Percentiles rank a stretch among this genome's conserved stretches.
phyloP scores from a whole-genome alignment of 2,888 invertebrate species.

The Odontocerum albicorne region DNA sequence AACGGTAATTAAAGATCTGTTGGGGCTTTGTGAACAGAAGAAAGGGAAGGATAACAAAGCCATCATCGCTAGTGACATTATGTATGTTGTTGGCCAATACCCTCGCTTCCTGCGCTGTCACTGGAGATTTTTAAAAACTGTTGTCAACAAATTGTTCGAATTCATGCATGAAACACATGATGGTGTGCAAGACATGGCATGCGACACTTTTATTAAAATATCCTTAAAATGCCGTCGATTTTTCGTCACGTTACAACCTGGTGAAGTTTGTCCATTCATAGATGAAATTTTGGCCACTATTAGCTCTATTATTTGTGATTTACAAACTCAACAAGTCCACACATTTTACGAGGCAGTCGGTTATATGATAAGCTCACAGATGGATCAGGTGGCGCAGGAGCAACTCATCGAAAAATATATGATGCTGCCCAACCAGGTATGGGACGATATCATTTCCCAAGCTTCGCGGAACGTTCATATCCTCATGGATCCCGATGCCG shows the following conservation, averaged over 20 bases:
- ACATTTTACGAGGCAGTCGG: conserved; percentile 99
- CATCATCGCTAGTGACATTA: conserved; percentile 99
- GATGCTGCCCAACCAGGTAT: conserved; percentile 95
- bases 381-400: conserved; percentile 89
- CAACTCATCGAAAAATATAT: conserved; percentile 96
- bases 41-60: conserved; percentile 99
- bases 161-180: conserved; percentile 99
- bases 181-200: conserved; percentile 99
- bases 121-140: conserved; percentile 99
- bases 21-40: conserved; percentile 97
- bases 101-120: conserved; percentile 98
- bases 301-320: conserved; percentile 97
- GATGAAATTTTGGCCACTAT: conserved; percentile 97
- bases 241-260: conserved; percentile 95
- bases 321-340: conserved; percentile 97
- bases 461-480: conserved; percentile 97
- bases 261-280: conserved; percentile 96
- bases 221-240: conserved; percentile 97
- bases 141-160: conserved; percentile 99
- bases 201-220: conserved; percentile 99
- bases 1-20: conserved; percentile 95
- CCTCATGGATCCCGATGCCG: conserved; percentile 93
- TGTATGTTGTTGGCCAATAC: conserved; percentile 99
- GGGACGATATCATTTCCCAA: conserved; percentile 98
- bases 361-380: conserved; percentile 97